A percentile compares a stretch with the other conserved stretches of the same genome.
phyloP scores from a whole-genome alignment of 2,797 vertebrate species.

The Pseudomugil gertrudae region DNA sequence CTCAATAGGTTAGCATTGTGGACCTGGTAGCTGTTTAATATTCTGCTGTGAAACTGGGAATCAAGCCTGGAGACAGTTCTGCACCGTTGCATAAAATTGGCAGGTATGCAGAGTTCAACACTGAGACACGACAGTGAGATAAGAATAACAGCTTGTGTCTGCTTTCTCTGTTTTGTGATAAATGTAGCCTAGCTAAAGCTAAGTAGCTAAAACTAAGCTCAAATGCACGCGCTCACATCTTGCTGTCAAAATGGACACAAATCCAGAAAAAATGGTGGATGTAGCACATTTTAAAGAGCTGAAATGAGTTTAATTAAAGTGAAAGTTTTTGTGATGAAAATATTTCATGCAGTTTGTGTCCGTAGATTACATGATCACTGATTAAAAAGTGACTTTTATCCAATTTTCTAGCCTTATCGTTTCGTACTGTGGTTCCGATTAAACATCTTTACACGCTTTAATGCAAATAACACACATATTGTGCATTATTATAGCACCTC shows the following conservation, averaged over 20 bases:
- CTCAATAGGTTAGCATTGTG: neutral
- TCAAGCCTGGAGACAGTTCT: neutral
- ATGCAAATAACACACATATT: neutral
- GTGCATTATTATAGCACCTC: neutral
- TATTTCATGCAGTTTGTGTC: neutral
- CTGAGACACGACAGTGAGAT: no score
- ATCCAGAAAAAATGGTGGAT: neutral
- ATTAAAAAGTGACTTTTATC: neutral
- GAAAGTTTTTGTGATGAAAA: neutral
- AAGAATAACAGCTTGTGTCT: no score
- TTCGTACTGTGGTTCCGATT: neutral
- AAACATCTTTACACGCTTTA: neutral
- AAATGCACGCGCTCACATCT: neutral
- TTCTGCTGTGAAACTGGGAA: neutral
- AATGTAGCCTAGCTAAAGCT: no score
- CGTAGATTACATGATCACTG: neutral
- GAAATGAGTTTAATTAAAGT: neutral
- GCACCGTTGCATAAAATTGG: neutral
- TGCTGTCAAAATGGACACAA: neutral
- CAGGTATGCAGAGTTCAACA: no score
- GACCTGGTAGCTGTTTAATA: neutral
- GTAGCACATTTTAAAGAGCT: neutral
- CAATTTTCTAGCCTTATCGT: neutral
- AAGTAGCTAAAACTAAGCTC: no score
- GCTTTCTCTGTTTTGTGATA: no score